A percentile compares a stretch with the other conserved stretches of the same genome.
Conservation (phyloP, 2,888 invertebrate species). For the Matsumyia berberina region DNA sequence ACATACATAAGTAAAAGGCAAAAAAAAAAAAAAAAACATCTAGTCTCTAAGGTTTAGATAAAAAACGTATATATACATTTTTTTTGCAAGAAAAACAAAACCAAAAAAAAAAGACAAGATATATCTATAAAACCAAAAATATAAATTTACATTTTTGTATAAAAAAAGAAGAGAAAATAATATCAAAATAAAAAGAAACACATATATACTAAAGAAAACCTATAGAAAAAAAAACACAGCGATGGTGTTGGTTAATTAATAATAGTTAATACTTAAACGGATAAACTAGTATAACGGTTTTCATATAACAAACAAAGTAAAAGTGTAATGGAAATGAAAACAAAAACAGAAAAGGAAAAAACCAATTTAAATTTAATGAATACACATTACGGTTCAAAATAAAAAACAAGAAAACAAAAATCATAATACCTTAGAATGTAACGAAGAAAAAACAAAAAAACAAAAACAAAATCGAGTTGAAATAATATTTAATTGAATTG, state of each 20-base stretch:
- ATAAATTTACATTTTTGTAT: slow-evolving; percentile 76
- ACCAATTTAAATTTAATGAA: slow-evolving; percentile 40
- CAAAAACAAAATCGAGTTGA: slow-evolving; percentile 43
- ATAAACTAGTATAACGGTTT: slow-evolving; percentile 70
- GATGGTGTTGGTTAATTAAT: slow-evolving; percentile 69
- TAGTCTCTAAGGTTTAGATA: slow-evolving; percentile 66
- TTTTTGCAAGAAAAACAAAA: slow-evolving; percentile 35
- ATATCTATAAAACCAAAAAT: slow-evolving; percentile 39
- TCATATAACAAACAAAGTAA: slow-evolving; percentile 44
- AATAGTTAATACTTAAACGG: slow-evolving; percentile 65
- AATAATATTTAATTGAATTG: slow-evolving; percentile 67
- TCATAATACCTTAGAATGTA: slow-evolving; percentile 48
- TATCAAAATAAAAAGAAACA: slow-evolving; percentile 33
- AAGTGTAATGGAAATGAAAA: slow-evolving; percentile 49
- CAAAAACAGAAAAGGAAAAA: slow-evolving; percentile 5
- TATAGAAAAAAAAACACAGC: slow-evolving; percentile 58
- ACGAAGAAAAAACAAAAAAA: slow-evolving; percentile 31
- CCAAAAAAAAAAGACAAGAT: slow-evolving; percentile 22
- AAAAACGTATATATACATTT: slow-evolving; percentile 69
- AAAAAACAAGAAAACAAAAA: slow-evolving; percentile 32
- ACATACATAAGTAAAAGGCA: slow-evolving; percentile 62
- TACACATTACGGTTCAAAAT: slow-evolving; percentile 58
- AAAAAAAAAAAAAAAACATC: slow-evolving; percentile 24
- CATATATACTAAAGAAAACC: background rate
- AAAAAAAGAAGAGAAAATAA: slow-evolving; percentile 65